Conservation (phyloP, 2,888 invertebrate genomes). For the Eilema griseolum region DNA sequence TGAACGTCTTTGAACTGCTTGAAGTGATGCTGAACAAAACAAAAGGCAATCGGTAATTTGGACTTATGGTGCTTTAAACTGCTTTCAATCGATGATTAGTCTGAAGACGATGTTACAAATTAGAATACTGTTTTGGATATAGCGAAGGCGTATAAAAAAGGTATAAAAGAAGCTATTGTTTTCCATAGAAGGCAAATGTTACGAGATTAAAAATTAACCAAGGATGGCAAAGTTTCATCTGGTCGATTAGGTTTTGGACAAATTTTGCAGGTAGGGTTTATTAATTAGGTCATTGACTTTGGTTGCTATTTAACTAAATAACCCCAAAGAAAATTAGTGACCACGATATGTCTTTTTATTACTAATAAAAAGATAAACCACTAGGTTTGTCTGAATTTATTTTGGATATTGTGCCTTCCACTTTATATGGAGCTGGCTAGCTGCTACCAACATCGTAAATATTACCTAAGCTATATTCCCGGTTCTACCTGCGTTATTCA, state of each 20-base stretch:
- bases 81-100: not conserved
- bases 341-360: not conserved
- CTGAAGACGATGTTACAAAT: constrained; percentile 15
- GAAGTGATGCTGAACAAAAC: not conserved
- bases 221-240: not conserved
- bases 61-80: constrained; percentile 3
- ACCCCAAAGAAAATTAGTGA: not conserved
- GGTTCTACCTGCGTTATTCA: too few relatives aligned
- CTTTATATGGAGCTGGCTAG: not conserved
- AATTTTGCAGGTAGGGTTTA: constrained; percentile 19
- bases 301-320: constrained; percentile 4
- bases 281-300: constrained; percentile 17
- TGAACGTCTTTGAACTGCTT: not conserved
- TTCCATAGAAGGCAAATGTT: constrained; percentile 25
- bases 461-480: too few relatives aligned
- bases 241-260: constrained; percentile 1
- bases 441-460: too few relatives aligned
- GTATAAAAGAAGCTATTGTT: constrained; percentile 17
- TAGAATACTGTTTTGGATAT: constrained; percentile 35
- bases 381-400: too few relatives aligned
- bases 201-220: constrained; percentile 19
- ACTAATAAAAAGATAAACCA: too few relatives aligned
- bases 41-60: not conserved
- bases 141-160: constrained; percentile 34
- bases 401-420: not conserved